Conservation (phyloP, 2,888 invertebrate genomes). For the Elmis aenea region DNA sequence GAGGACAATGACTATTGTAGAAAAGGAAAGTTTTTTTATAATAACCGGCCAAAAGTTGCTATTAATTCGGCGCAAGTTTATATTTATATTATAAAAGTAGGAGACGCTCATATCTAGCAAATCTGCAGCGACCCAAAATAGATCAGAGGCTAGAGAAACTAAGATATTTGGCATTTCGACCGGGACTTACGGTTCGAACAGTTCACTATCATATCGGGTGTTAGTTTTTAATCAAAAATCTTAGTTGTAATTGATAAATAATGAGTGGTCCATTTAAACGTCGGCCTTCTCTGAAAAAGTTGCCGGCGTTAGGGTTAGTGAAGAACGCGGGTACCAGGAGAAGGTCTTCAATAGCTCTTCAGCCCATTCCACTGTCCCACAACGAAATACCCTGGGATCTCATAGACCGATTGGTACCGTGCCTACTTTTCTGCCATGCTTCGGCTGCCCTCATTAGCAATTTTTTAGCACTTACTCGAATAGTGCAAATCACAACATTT, state of each 20-base stretch:
- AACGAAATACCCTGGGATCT: conserved; percentile 69
- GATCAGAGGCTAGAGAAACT: conserved; percentile 21
- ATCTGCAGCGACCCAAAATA: conserved; percentile 24
- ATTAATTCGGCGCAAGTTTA: conserved; percentile 13
- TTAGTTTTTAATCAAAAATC: conserved; percentile 11
- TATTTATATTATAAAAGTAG: conserved; percentile 19
- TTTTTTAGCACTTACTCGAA: conserved; percentile 63
- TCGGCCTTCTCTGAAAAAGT: conserved; percentile 41
- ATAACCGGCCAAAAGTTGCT: conserved; percentile 11
- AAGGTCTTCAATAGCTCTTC: conserved; percentile 48
- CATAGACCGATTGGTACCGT: conserved; percentile 67
- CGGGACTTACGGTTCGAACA: conserved; percentile 20
- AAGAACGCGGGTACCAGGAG: conserved; percentile 45
- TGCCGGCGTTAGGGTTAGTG: conserved; percentile 40
- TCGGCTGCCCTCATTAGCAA: conserved; percentile 71
- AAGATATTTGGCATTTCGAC: conserved; percentile 24
- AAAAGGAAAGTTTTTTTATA: conserved; percentile 8
- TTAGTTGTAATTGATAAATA: too few species aligned
- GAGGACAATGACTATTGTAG: conserved; percentile 1
- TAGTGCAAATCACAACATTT: conserved; percentile 72
- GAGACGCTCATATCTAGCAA: conserved; percentile 13
- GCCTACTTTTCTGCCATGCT: conserved; percentile 75
- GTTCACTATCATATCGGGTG: conserved; percentile 13
- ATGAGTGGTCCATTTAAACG: conserved; percentile 47
- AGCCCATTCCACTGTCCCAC: conserved; percentile 51